Percentiles rank a stretch among this genome's conserved stretches.
These are phyloP conservation scores for Cheilosia vulpina DNA, from an alignment of 2,888 invertebrate genomes.

Conservation along the genomic window DNA sequence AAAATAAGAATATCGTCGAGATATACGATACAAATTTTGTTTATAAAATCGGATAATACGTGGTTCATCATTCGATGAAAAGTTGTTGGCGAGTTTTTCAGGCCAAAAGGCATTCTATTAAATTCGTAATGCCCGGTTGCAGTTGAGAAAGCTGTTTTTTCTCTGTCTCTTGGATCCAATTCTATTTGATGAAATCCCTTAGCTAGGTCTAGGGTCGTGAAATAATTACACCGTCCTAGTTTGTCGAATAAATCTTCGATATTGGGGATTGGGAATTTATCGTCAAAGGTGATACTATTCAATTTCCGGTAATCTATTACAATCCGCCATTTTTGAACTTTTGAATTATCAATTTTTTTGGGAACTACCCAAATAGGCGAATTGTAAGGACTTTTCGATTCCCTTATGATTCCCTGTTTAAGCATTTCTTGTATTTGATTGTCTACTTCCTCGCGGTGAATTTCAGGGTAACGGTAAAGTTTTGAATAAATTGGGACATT, in stretches of 20 bases:
- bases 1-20: constrained; percentile 78
- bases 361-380: background rate
- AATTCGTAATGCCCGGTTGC: constrained; percentile 76
- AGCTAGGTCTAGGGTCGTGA: constrained; percentile 77
- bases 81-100: constrained; percentile 77
- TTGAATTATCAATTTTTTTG: constrained; percentile 32
- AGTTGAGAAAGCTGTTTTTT: constrained; percentile 79
- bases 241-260: constrained; percentile 76
- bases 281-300: no score
- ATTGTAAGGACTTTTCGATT: constrained; percentile 14
- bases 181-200: constrained; percentile 78
- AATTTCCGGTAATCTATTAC: constrained; percentile 76
- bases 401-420: constrained; percentile 7
- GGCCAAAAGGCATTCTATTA: constrained; percentile 33
- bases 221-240: no score
- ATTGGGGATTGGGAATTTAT: constrained; percentile 68
- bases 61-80: constrained; percentile 80
- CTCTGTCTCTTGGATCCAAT: constrained; percentile 49
- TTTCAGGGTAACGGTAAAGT: constrained; percentile 74
- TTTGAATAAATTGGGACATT: constrained; percentile 68
- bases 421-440: constrained; percentile 71
- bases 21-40: no score
- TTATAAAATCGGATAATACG: constrained; percentile 72
- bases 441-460: constrained; percentile 52
- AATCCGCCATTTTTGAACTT: constrained; percentile 53